Evolutionary conservation across 2,888 invertebrate genomes (phyloP), one percentile per base, ranked within the genome.

Genomic region (Amaurobius ferox): DNA sequence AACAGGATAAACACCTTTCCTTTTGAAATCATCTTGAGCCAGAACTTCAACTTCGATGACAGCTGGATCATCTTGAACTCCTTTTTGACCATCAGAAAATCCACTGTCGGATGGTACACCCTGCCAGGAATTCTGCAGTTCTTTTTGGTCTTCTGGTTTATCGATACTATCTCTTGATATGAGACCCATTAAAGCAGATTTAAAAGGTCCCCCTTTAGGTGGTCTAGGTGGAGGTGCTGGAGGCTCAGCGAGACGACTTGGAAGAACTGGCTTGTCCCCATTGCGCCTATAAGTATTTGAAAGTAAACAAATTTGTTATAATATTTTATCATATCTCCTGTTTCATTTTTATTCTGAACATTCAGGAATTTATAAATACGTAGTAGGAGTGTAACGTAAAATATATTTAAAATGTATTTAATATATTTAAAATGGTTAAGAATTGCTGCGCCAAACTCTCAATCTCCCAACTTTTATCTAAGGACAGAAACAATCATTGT

Each of bases 171-270:
- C 78, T 55, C 86, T 40, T 30, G 73, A 72, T 30, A 86, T 67
- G 11, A 79, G 30, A 13, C 78, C 86, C 29, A 79, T 76, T 23
- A 86, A 74, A 39, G 79, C 74, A 35, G 64, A 62, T 30, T 71
- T 78, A 3, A 86, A 62, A 7, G 55, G 40, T 29, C 44, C 77
- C 3, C 76, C 78, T 67, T 85, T 85, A 28, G 79, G 86, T 26
- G 86, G 86, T 29, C 78, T 78, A 29, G 74, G 68, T 35, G 83
- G 83, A n/a, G 86, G 79, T 32, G 35, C 70, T 9, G 68, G 68
- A 19, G 79, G 79, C 30, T 76, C 86, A 29, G 48, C 5, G 5
- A 71, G 29, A 19, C 86, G 79, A 48, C 79, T 74, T 6, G 86
- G 86, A 70, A 86, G 64, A 30, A 62, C 76, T 66, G 86, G 86